phyloP scores from a whole-genome alignment of 2,888 invertebrate species.

The Drosophila nr. perissopoda region DNA sequence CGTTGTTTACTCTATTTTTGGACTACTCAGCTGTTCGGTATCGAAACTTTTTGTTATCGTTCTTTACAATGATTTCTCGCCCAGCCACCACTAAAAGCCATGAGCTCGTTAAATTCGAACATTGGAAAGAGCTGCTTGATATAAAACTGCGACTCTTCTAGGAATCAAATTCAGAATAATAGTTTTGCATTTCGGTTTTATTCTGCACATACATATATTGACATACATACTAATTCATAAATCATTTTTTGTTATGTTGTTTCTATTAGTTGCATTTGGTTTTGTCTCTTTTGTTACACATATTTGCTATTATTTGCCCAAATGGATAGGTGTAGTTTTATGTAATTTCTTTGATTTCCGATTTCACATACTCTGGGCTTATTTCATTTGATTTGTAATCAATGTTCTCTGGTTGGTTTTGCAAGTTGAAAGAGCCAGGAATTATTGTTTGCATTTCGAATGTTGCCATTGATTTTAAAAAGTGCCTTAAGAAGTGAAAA shows the following conservation, averaged over 20 bases:
- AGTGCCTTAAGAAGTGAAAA: slow-evolving; percentile 35
- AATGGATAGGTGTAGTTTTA: slow-evolving; percentile 2
- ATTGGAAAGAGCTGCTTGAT: neutral
- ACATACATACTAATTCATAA: slow-evolving; percentile 76
- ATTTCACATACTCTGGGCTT: slow-evolving; percentile 1
- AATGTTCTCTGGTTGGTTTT: slow-evolving; percentile 15
- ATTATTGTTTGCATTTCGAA: slow-evolving; percentile 25
- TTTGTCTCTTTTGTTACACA: slow-evolving; percentile 30
- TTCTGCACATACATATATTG: slow-evolving; percentile 67
- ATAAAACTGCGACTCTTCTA: neutral
- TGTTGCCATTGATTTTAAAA: slow-evolving; percentile 41
- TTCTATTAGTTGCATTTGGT: slow-evolving; percentile 53
- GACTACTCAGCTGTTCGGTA: slow-evolving; percentile 23
- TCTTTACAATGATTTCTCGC: neutral
- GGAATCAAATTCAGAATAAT: slow-evolving; percentile 1
- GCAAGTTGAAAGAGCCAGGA: slow-evolving; percentile 52
- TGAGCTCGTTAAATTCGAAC: neutral
- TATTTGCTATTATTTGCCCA: slow-evolving; percentile 48
- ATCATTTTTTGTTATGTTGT: slow-evolving; percentile 48
- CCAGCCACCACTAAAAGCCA: neutral
- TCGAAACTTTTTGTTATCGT: neutral
- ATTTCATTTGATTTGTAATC: slow-evolving; percentile 18
- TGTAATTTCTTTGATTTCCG: slow-evolving; percentile 1
- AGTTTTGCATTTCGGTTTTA: slow-evolving; percentile 62
- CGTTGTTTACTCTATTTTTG: slow-evolving; percentile 50